Evolutionary conservation across 2,113 vertebrate genomes (phyloP).

Genomic region (Pseudorasbora parva): DNA sequence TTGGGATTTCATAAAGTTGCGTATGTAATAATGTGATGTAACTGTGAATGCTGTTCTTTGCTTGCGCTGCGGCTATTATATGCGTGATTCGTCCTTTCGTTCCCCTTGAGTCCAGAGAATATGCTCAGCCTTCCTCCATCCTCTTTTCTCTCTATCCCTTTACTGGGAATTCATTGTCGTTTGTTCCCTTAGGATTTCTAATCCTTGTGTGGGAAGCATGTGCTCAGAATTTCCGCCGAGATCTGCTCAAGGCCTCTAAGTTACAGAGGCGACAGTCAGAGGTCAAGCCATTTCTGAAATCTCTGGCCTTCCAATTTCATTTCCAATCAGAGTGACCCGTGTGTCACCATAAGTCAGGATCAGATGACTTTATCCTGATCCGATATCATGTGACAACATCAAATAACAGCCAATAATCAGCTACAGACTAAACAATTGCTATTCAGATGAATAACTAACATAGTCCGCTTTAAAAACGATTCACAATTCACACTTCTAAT

Average conservation of each 20-base stretch:
- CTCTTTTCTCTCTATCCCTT: slow-evolving; percentile 13
- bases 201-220: slow-evolving; percentile 38
- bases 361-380: slow-evolving; percentile 1
- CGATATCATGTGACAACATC: neutral
- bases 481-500: neutral
- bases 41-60: neutral
- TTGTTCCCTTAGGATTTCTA: slow-evolving; percentile 18
- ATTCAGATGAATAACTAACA: no score
- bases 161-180: slow-evolving; percentile 14
- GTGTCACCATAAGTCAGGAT: neutral
- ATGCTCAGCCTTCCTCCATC: slow-evolving; percentile 9
- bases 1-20: neutral
- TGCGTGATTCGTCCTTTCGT: slow-evolving; percentile 10
- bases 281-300: slow-evolving; percentile 20
- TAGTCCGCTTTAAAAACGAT: neutral
- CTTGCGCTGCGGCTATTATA: neutral
- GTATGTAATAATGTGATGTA: neutral
- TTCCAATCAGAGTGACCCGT: slow-evolving; percentile 27
- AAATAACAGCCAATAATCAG: neutral
- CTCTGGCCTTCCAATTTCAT: neutral
- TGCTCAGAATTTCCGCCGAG: slow-evolving; percentile 10
- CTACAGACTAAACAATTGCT: neutral
- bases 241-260: slow-evolving; percentile 9
- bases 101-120: slow-evolving; percentile 2
- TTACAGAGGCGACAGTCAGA: slow-evolving; percentile 14